A percentile compares a stretch with the other conserved stretches of the same genome.
phyloP scores from a whole-genome alignment of 2,113 vertebrate species.

The Ariopsis seemanni region DNA sequence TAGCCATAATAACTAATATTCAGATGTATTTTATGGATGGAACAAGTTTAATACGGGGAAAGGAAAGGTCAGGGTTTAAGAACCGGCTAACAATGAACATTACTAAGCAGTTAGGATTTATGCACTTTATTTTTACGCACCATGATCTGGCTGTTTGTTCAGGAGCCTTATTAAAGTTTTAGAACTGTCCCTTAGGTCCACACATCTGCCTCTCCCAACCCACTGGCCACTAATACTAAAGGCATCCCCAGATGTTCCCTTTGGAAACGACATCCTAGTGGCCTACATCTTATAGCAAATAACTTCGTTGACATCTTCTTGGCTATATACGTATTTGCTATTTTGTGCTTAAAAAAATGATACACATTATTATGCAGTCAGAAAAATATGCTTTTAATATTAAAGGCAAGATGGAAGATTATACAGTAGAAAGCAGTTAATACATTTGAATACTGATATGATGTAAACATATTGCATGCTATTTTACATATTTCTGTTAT shows the following conservation, averaged over 20 bases:
- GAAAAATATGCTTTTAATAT: neutral
- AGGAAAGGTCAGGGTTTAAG: conserved; percentile 9
- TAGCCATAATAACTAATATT: neutral
- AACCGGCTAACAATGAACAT: conserved; percentile 1
- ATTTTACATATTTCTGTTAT: neutral
- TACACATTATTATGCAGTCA: neutral
- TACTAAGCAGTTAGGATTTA: neutral
- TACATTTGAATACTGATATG: neutral
- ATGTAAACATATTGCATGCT: neutral
- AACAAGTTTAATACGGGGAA: neutral
- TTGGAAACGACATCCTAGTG: neutral
- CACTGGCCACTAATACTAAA: conserved; percentile 61
- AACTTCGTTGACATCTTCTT: conserved; percentile 12
- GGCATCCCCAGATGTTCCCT: conserved; percentile 71
- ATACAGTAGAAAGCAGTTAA: neutral
- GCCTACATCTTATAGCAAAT: conserved; percentile 49
- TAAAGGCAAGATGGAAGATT: neutral
- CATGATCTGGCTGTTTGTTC: conserved; percentile 27
- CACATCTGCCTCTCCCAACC: conserved; percentile 69
- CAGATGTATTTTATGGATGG: neutral
- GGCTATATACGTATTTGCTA: neutral
- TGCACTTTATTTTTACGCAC: neutral
- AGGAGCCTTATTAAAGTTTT: conserved; percentile 67
- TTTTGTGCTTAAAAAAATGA: neutral
- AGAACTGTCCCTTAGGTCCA: conserved; percentile 58